Base-by-base conservation (phyloP, 2,888 invertebrate species). In the Petrolisthes cinctipes region DNA sequence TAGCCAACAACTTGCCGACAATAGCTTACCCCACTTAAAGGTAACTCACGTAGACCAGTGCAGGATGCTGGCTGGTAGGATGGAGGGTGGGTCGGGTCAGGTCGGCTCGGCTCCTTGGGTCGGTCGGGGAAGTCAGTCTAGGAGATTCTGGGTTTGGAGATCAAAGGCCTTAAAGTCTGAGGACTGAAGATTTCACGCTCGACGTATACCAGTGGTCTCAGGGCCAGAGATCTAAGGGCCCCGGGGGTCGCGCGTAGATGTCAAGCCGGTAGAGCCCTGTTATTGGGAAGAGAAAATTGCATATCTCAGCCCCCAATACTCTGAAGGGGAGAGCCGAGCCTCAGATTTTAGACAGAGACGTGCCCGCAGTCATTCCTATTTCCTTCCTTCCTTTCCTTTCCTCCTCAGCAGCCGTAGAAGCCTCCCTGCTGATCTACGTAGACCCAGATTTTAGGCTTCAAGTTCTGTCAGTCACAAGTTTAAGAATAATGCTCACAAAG, bases 141-240 rank as follows among this genome's bases (percentile, higher is more conserved):
- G 81, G 81, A 82, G 81, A 82, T 82, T 82, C 68, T 82, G 81
- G 81, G 81, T 66, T 82, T 82, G 81, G 81, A 82, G 81, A 82
- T 82, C 81, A 82, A 82, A 82, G 66, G 81, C 81, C 81, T 82
- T 82, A 82, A 82, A 82, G 81, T 82, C 81, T 82, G 81, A 82
- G 81, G 81, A 82, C 81, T 82, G 81, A 82, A 82, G 81, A 82
- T 82, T 82, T 82, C 81, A 82, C 81, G 81, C 81, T 82, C 81
- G 81, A 82, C 81, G 57, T 82, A 61, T 66, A 82, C 66, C 81
- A 66, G 81, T 82, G 66, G 81, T 82, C 81, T 82, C 81, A 82
- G 81, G 81, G 66, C 68, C 66, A 66, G 81, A 82, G 81, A 82
- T 82, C 81, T 82, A 53, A 82, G 66, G 81, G 37, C 66, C n/a